Conservation (phyloP, 2,113 vertebrate genomes). For the Taurulus bubalis region DNA sequence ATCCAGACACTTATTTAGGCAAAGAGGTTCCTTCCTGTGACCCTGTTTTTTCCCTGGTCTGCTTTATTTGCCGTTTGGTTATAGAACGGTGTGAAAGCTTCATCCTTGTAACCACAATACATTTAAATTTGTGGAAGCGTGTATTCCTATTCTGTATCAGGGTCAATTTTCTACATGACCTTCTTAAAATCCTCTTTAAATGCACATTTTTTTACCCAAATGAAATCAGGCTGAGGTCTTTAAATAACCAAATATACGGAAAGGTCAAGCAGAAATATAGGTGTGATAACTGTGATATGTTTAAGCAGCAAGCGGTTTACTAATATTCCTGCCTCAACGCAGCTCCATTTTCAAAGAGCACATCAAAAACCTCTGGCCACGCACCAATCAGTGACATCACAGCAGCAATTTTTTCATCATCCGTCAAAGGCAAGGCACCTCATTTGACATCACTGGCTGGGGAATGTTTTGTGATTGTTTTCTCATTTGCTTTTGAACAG, state of each 20-base stretch:
- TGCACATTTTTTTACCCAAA: conserved; percentile 72
- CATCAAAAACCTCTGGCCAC: not conserved
- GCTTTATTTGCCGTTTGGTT: not conserved
- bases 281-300: conserved; percentile 41
- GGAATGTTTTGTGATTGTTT: conserved; percentile 33
- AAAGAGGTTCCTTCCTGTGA: not conserved
- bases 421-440: conserved; percentile 28
- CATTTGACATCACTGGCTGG: conserved; percentile 31
- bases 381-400: conserved; percentile 35
- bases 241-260: conserved; percentile 52
- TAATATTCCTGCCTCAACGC: not conserved
- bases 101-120: not conserved
- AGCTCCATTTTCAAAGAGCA: conserved; percentile 24
- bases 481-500: conserved; percentile 54
- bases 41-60: not conserved
- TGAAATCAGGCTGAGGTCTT: conserved; percentile 36
- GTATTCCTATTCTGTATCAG: conserved; percentile 13
- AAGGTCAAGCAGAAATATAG: conserved; percentile 67
- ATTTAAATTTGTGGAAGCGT: conserved; percentile 52
- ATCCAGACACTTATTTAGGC: conserved; percentile 13
- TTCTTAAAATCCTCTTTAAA: conserved; percentile 73
- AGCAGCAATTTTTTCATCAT: conserved; percentile 22
- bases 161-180: conserved; percentile 57
- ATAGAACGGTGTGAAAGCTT: not conserved
- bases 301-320: conserved; percentile 44